Base-by-base conservation (phyloP, 2,797 vertebrate species). In the Gouania willdenowi region DNA sequence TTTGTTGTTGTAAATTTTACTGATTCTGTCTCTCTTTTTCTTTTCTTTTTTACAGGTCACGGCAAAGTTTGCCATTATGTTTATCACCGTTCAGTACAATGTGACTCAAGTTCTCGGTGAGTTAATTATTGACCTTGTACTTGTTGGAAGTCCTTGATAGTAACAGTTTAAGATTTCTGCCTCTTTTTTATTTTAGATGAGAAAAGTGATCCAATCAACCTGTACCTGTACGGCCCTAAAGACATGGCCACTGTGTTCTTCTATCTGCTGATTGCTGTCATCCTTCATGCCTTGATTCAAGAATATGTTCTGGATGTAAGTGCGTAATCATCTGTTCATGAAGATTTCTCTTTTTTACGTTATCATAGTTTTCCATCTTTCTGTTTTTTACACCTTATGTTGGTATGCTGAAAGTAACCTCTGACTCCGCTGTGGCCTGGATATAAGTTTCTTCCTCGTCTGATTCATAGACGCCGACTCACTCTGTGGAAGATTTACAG, bases 71-170 rank as follows among this genome's bases (percentile, higher is more conserved):
- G 72, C 87, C 43, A 83, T 89, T 51, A 91, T 89, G 85, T 92
- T 92, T 81, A 86, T 92, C 75, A 89, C 90, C 27, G 82, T 92
- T 52, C 91, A 92, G 75, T 90, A 91, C 75, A 93, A 91, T 33
- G 88, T 92, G 16, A 92, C 90, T 11, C 86, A 89, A 60, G 83
- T 73, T 41, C 70, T 66, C 23, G 89, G 88, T 90, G 70, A 87
- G 88, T n/a, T n/a, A n/a, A n/a, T n/a, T n/a, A n/a, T n/a, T n/a
- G n/a, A n/a, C n/a, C n/a, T n/a, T n/a, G n/a, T n/a, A n/a, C n/a
- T n/a, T n/a, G n/a, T n/a, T n/a, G n/a, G n/a, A n/a, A n/a, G 8
- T 17, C 9, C 4, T 23, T 2, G 12, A 24, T 5, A 29, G 2
- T 5, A 1, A 0, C 2, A 4, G 6, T n/a, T 15, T 8, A 11